Evolutionary conservation across 1,140 invertebrate genomes (phyloP), one percentile per base, ranked within the genome.

Genomic region (Calephelis virginiensis): DNA sequence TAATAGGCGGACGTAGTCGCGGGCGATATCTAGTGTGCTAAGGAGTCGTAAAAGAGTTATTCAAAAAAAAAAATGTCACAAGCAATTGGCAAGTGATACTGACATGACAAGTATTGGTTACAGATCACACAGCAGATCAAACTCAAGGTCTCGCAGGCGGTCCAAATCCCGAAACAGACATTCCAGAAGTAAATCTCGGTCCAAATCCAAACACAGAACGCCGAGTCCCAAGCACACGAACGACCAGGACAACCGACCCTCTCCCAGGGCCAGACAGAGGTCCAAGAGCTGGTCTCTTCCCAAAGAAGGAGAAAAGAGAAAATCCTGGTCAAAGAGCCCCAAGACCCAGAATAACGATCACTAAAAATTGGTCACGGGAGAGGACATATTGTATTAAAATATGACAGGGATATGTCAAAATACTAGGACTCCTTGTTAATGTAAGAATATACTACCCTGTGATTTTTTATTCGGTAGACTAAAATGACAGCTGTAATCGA

Each of bases 231-330:
- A 70, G 59, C 45, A 12, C 6, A 17, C 45, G 13, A 62, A 63
- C 9, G 5, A 40, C n/a, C 14, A 17, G 40, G 59, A 64, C 46
- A 17, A 43, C 5, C 40, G 61, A 63, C 61, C 53, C 8, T 69
- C 71, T 46, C 53, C 47, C 13, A 53, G 43, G 60, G 14, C 66
- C 5, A 43, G 47, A 40, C 53, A 63, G 38, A 46, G 83, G 6
- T 85, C 84, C 0, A 80, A 78, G 56, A 86, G 83, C 53, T 85
- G 85, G 85, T 85, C 83, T 0, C 50, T 82, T 40, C 81, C 80
- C 6, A 81, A 80, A 53, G 79, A 83, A 9, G 73, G 61, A 9
- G 71, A 76, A 6, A 56, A 61, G 5, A 66, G 74, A 8, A 82
- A 79, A 61, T 78, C 80, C 6, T 89, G 85, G 85, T 86, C 84